These are phyloP conservation scores for Fragum fragum DNA, from an alignment of 2,888 invertebrate genomes.

Conservation along the genomic window DNA sequence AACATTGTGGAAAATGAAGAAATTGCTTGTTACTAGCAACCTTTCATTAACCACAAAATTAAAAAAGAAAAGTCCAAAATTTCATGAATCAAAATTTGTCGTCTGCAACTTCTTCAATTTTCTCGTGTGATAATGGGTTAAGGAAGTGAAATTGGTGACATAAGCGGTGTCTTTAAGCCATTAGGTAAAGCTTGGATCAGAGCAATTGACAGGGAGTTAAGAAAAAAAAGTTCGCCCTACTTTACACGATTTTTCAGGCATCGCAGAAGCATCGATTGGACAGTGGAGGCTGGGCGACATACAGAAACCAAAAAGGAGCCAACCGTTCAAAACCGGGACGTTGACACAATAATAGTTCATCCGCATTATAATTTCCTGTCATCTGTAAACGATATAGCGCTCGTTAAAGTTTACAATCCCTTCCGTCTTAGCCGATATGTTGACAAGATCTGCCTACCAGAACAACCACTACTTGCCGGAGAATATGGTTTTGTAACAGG, in stretches of 20 bases:
- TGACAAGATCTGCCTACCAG: constrained; percentile 73
- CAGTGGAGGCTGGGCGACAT: constrained; percentile 68
- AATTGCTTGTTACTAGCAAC: no score
- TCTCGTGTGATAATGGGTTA: no score
- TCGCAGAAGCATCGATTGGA: constrained; percentile 67
- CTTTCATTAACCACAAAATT: no score
- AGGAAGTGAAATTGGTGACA: no score
- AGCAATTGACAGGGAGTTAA: no score
- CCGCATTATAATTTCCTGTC: constrained; percentile 67
- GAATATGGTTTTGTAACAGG: constrained; percentile 76
- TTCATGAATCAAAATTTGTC: no score
- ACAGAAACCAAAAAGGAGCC: constrained; percentile 56
- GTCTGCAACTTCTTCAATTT: no score
- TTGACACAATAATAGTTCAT: constrained; percentile 67
- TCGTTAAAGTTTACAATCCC: constrained; percentile 73
- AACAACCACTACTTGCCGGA: constrained; percentile 40
- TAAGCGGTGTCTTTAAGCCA: no score
- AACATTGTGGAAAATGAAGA: no score
- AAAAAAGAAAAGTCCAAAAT: no score
- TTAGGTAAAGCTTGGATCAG: no score
- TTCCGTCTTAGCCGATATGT: constrained; percentile 69
- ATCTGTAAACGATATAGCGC: constrained; percentile 77
- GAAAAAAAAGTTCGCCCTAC: no score
- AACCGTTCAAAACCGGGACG: constrained; percentile 55
- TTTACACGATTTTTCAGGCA: constrained; percentile 50